Conservation (phyloP, 2,797 vertebrate genomes). For the Brotula barbata region DNA sequence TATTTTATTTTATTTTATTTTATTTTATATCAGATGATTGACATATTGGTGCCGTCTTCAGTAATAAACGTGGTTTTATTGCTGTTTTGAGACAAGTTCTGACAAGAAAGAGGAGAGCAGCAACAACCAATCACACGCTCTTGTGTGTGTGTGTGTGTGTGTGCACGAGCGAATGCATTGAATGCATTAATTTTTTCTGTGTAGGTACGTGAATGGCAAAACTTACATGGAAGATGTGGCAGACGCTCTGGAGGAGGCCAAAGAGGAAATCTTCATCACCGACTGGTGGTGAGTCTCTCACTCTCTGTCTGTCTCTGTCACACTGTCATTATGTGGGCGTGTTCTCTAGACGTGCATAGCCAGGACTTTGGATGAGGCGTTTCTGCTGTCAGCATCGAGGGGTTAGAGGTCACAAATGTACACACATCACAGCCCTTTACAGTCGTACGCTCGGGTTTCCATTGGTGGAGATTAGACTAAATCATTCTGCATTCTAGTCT, state of each 20-base stretch:
- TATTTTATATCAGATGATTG: too few species aligned
- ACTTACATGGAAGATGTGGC: conserved; percentile 96
- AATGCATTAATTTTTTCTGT: not conserved
- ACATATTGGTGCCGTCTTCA: not conserved
- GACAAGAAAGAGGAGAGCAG: conserved; percentile 1
- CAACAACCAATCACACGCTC: too few species aligned
- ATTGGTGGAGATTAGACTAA: too few species aligned
- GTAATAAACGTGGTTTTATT: not conserved
- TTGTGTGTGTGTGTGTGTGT: not conserved
- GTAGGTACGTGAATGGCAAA: conserved; percentile 96
- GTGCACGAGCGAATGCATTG: conserved; percentile 3
- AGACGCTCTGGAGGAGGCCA: conserved; percentile 91
- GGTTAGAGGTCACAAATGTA: not conserved
- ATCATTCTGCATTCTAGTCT: too few species aligned
- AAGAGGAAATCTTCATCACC: conserved; percentile 98
- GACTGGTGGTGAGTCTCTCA: conserved; percentile 92
- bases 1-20: too few species aligned
- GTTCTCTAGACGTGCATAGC: not conserved
- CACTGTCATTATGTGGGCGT: not conserved
- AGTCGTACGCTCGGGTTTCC: too few species aligned
- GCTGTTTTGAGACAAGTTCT: conserved; percentile 1
- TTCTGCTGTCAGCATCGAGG: not conserved
- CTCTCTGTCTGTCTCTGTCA: too few species aligned
- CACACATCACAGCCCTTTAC: too few species aligned
- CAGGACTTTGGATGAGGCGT: not conserved